These are phyloP conservation scores for Leucophora obtusa DNA, from an alignment of 2,888 invertebrate species.

Conservation along the genomic window DNA sequence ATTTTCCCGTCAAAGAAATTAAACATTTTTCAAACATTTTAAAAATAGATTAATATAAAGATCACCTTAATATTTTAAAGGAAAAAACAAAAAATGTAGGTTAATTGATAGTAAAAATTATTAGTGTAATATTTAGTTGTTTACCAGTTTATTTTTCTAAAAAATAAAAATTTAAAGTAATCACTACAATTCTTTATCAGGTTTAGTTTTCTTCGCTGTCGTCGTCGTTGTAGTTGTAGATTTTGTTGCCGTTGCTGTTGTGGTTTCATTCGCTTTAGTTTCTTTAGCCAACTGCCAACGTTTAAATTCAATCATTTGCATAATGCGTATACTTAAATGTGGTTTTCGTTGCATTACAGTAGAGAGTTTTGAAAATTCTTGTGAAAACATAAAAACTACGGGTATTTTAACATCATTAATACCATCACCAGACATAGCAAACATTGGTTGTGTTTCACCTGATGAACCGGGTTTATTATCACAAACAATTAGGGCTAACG, in stretches of 20 bases:
- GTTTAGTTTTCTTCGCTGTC: slow-evolving; percentile 43
- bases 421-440: slow-evolving; percentile 98
- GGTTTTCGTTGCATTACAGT: slow-evolving; percentile 81
- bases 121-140: neutral
- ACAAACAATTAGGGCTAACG: slow-evolving; percentile 89
- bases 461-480: slow-evolving; percentile 90
- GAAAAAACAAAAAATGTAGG: slow-evolving; percentile 9
- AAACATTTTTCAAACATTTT: neutral
- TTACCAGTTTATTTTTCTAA: slow-evolving; percentile 2
- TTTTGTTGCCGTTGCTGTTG: slow-evolving; percentile 60
- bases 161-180: slow-evolving; percentile 28
- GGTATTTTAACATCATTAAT: slow-evolving; percentile 91
- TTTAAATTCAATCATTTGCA: slow-evolving; percentile 78
- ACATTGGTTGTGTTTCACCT: slow-evolving; percentile 88
- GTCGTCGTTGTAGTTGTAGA: slow-evolving; percentile 34
- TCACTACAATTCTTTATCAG: slow-evolving; percentile 65
- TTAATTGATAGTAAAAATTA: no score
- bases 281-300: slow-evolving; percentile 74
- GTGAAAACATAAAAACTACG: slow-evolving; percentile 91
- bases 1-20: neutral
- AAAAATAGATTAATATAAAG: neutral
- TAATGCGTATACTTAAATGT: slow-evolving; percentile 78
- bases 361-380: slow-evolving; percentile 85
- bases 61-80: neutral
- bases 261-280: slow-evolving; percentile 62